Percentiles rank a stretch among this genome's conserved stretches.
Conservation (phyloP, 2,888 invertebrate genomes). For the Stegana nigrithorax region DNA sequence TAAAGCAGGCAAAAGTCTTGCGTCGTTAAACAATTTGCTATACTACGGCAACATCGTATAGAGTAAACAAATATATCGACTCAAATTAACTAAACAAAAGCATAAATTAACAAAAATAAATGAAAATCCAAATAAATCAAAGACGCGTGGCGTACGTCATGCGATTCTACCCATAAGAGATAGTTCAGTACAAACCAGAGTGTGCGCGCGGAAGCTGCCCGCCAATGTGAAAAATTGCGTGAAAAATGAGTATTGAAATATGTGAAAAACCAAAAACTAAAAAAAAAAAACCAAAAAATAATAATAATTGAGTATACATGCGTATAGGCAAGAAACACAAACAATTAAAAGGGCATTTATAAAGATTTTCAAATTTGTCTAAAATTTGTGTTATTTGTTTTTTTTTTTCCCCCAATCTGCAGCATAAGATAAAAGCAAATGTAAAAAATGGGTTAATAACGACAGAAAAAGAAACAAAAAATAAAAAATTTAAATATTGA, state of each 20-base stretch:
- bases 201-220: background rate
- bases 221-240: background rate
- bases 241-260: background rate
- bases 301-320: too few relatives aligned
- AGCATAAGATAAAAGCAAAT: slow-evolving; percentile 9
- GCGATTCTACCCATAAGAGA: background rate
- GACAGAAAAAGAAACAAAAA: background rate
- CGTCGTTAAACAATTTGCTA: background rate
- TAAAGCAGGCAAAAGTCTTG: background rate
- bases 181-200: background rate
- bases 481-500: background rate
- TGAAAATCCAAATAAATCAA: slow-evolving; percentile 46
- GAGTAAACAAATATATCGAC: background rate
- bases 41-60: background rate
- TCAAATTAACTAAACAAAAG: background rate
- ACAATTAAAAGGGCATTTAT: slow-evolving; percentile 37
- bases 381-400: too few relatives aligned
- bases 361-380: slow-evolving; percentile 13
- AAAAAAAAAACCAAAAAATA: slow-evolving; percentile 4
- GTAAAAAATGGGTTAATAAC: slow-evolving; percentile 19
- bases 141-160: slow-evolving; percentile 44
- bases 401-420: too few relatives aligned
- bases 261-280: slow-evolving; percentile 7
- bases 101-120: slow-evolving; percentile 1
- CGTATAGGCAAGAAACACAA: background rate